phyloP scores from a whole-genome alignment of 2,113 vertebrate genomes.

The Microcebus tavaratra region DNA sequence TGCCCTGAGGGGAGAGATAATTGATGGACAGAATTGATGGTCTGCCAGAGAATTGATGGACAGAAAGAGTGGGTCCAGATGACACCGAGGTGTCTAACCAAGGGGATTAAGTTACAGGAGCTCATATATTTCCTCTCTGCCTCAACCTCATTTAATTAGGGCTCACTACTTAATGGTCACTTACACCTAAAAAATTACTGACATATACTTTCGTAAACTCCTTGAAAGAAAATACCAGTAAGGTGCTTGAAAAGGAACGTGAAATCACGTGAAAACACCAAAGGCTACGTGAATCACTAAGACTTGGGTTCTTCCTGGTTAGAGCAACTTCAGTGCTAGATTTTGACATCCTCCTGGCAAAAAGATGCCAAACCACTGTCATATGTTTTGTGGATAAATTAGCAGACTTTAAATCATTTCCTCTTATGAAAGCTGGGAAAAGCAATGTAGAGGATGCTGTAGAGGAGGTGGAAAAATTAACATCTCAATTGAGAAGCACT shows the following conservation, averaged over 20 bases:
- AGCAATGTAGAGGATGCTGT: neutral
- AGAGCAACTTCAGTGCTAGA: neutral
- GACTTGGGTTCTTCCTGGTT: neutral
- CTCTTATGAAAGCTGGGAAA: neutral
- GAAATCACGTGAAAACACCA: neutral
- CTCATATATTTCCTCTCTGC: neutral
- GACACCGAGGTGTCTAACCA: neutral
- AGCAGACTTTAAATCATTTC: neutral
- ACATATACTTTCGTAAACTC: neutral
- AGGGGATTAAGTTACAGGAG: neutral
- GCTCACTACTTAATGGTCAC: too few species aligned
- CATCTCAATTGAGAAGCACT: neutral
- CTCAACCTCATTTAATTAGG: neutral
- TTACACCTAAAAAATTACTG: neutral
- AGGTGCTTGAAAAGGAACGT: neutral
- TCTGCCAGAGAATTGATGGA: neutral
- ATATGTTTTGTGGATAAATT: neutral
- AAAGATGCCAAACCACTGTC: neutral
- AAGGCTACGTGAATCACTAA: neutral
- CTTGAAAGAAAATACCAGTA: neutral
- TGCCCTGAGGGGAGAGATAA: neutral
- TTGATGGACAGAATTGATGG: neutral
- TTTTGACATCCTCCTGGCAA: neutral
- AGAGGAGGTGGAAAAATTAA: neutral
- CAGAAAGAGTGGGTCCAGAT: neutral